These are phyloP conservation scores for Oncorhynchus kisutch DNA, from an alignment of 2,113 vertebrate genomes.

Conservation along the genomic window DNA sequence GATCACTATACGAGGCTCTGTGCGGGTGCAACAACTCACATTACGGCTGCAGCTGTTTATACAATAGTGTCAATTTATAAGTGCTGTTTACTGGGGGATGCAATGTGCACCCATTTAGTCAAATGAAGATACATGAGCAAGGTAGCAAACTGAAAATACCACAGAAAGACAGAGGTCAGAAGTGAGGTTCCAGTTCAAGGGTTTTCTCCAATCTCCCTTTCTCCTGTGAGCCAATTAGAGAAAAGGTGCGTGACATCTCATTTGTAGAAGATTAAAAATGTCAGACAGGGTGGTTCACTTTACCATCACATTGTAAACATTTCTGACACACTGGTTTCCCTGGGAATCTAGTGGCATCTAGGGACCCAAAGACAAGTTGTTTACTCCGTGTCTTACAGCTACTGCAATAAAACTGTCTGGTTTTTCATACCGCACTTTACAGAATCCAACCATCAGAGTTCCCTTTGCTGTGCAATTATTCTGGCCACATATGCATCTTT, in stretches of 20 bases:
- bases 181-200: constrained; percentile 1
- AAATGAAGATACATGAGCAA: constrained; percentile 55
- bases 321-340: background rate
- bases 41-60: constrained; percentile 54
- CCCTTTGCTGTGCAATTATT: constrained; percentile 3
- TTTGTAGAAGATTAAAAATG: constrained; percentile 1
- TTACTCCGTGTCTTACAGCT: constrained; percentile 7
- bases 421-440: too few relatives aligned
- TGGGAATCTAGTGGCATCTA: background rate
- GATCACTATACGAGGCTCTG: constrained; percentile 37
- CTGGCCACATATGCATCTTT: constrained; percentile 1
- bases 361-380: constrained; percentile 10
- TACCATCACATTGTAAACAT: background rate
- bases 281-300: constrained; percentile 5
- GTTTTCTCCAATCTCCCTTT: background rate
- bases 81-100: constrained; percentile 53
- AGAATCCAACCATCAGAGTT: too few relatives aligned
- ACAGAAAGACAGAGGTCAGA: constrained; percentile 27
- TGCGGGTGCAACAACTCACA: constrained; percentile 22
- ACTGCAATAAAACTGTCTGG: constrained; percentile 3
- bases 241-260: background rate
- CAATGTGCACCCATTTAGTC: constrained; percentile 54
- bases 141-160: background rate
- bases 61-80: constrained; percentile 61
- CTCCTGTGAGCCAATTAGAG: background rate